Evolutionary conservation across 2,888 invertebrate species (phyloP), one percentile per base, ranked within the genome.

Genomic region (Zelleria hepariella): DNA sequence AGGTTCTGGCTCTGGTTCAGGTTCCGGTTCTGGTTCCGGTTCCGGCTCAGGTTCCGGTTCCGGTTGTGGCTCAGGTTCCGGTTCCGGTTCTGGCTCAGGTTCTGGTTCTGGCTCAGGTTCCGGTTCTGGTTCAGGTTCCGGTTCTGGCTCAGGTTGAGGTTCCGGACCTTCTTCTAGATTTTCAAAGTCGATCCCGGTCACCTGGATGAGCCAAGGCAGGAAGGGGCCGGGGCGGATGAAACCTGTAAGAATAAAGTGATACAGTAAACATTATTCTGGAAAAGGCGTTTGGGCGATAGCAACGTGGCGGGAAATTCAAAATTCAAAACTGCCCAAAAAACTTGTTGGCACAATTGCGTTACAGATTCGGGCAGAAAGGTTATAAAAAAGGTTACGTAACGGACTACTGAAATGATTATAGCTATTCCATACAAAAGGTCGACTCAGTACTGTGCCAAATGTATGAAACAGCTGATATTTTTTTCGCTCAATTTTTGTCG

Each of bases 201-300:
- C 61, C 51, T 77, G 62, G 25, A 66, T 62, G 58, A 81, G 72
- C 88, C 88, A 89, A 20, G 66, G 48, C 2, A 72, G 77, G 77
- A 82, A 89, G 0, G 84, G 84, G 24, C 82, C 86, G 1, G 86
- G 72, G 1, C 87, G 80, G 18, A 75, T 72, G 66, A 87, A 88
- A 64, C 82, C 88, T 85, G 67, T 0, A 62, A 26, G 32, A 42
- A 42, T 10, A 32, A 32, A 42, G 15, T 10, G 32, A 10, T 10
- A 15, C 10, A 15, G 4, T 42, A 15, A 42, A 6, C 10, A 32
- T n/a, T n/a, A n/a, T n/a, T n/a, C n/a, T n/a, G n/a, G n/a, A n/a
- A n/a, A n/a, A n/a, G n/a, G n/a, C n/a, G n/a, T n/a, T n/a, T n/a
- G n/a, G n/a, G n/a, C n/a, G n/a, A n/a, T n/a, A n/a, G n/a, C n/a